These are phyloP conservation scores for Actenoides lindsayi DNA, from an alignment of 2,113 vertebrate genomes.

Conservation along the genomic window DNA sequence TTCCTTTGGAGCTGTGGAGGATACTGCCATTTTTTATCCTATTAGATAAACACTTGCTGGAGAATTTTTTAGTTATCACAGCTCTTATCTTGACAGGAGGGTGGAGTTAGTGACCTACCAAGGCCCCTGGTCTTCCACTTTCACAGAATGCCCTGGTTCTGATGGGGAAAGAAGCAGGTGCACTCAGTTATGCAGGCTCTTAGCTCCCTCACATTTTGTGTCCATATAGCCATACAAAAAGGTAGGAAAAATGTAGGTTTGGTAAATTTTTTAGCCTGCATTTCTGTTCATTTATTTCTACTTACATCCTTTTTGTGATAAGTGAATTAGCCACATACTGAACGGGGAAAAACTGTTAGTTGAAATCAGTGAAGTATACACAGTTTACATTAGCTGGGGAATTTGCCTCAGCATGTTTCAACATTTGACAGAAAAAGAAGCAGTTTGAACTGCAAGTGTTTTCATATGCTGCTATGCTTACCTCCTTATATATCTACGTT, in stretches of 20 bases:
- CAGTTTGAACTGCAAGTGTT: neutral
- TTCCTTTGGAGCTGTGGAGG: neutral
- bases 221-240: neutral
- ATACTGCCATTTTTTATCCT: neutral
- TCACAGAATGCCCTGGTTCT: neutral
- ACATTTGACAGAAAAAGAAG: neutral
- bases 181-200: accelerated
- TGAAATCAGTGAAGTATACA: neutral
- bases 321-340: neutral
- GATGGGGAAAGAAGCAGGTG: neutral
- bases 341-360: neutral
- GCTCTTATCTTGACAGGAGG: neutral
- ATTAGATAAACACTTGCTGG: neutral
- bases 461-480: neutral
- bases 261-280: accelerated
- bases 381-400: neutral
- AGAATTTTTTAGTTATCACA: neutral
- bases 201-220: neutral
- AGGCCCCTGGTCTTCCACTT: neutral
- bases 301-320: neutral
- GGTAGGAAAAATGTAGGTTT: neutral
- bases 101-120: neutral
- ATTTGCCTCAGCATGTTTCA: neutral
- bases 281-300: neutral
- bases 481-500: constrained; percentile 38